These are phyloP conservation scores for Phrynosoma platyrhinos DNA, from an alignment of 2,113 vertebrate genomes.

Conservation along the genomic window DNA sequence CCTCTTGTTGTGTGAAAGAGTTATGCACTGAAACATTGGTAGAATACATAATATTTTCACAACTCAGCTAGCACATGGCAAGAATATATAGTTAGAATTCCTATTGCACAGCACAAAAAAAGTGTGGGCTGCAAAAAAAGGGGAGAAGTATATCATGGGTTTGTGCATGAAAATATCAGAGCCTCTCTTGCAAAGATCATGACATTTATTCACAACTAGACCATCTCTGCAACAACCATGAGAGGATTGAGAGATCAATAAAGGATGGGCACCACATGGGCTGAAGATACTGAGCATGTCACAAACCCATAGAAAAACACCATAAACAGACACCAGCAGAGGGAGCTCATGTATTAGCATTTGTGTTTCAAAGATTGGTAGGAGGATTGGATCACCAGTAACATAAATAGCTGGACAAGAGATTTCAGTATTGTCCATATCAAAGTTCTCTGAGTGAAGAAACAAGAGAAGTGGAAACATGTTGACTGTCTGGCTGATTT, in stretches of 20 bases:
- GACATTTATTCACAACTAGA: neutral
- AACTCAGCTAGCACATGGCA: neutral
- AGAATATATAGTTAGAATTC: neutral
- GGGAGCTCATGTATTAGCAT: neutral
- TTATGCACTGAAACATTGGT: neutral
- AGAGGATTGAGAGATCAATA: neutral
- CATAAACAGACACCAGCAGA: neutral
- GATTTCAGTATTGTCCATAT: neutral
- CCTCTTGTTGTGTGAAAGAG: neutral
- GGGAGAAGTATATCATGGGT: neutral
- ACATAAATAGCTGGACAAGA: neutral
- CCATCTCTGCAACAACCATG: neutral
- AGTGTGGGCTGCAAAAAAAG: neutral
- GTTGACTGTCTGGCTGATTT: too few relatives aligned
- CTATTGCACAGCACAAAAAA: neutral
- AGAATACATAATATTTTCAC: neutral
- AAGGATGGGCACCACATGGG: neutral
- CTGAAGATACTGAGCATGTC: neutral
- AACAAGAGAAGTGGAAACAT: too few relatives aligned
- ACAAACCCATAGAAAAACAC: neutral
- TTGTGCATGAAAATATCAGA: neutral
- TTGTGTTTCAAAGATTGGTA: neutral
- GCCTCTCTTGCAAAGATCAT: neutral
- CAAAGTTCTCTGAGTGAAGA: neutral
- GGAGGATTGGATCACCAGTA: neutral